Base-by-base conservation (phyloP, 1,140 invertebrate genomes). In the Mya arenaria region DNA sequence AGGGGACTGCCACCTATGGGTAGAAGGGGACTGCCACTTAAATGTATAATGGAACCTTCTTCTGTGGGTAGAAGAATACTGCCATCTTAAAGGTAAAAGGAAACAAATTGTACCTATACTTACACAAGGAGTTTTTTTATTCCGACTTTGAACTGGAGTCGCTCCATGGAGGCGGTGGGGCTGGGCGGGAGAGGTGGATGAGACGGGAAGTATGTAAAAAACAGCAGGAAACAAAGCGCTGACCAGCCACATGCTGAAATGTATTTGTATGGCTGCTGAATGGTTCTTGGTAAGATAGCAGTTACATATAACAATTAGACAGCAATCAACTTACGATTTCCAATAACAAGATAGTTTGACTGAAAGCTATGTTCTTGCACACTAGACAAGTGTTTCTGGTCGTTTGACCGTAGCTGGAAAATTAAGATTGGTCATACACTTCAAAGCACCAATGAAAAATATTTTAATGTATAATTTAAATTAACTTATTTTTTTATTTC, bases 151-250 rank as follows among this genome's bases (percentile, higher is more conserved):
- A 83, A 86, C 23, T 85, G 62, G 1, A 85, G 72, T 56, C 87
- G 78, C 37, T 83, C 68, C 13, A 69, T 37, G 4, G 78, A 78
- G 15, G 87, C 87, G 17, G 87, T 84, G 15, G 80, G n/a, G 48
- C 83, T 85, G 15, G 87, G 87, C 52, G 87, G 87, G 32, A 62
- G 36, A 28, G 62, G 63, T 28, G 86, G 86, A 72, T 86, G 86
- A n/a, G 81, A 75, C 0, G 86, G 87, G 34, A 88, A 88, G 37
- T 88, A 86, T 15, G 86, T 52, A 19, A 88, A 68, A n/a, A 86
- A 60, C 10, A 82, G 34, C n/a, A 88, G 30, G n/a, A 88, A 82
- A n/a, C 83, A 44, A n/a, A 83, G 44, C 32, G 74, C 83, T 36
- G 84, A 48, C 37, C 58, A 71, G 10, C 82, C 84, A 71, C 55